phyloP scores from a whole-genome alignment of 2,888 invertebrate species.

The Plebejus anna region DNA sequence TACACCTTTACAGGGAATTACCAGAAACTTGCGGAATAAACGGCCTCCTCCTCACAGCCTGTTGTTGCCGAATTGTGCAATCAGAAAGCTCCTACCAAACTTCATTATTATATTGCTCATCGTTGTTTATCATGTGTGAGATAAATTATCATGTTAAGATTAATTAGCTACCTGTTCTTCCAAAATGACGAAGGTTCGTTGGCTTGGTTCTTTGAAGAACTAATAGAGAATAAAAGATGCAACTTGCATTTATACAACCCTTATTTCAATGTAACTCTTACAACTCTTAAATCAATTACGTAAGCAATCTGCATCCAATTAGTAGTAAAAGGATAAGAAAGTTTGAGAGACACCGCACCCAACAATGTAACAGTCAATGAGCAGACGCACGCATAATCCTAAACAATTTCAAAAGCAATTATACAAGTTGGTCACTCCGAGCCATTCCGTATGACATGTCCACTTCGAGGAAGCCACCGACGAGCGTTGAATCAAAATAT shows the following conservation, averaged over 20 bases:
- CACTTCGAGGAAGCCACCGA: conserved; percentile 69
- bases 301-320: neutral
- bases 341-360: conserved; percentile 18
- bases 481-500: conserved; percentile 72
- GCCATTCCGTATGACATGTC: conserved; percentile 48
- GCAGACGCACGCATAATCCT: conserved; percentile 30
- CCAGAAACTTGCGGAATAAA: neutral
- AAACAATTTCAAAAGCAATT: conserved; percentile 39
- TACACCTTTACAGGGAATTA: neutral
- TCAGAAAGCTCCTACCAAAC: too few species aligned
- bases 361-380: conserved; percentile 21
- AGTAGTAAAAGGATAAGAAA: conserved; percentile 15
- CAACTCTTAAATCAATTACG: neutral
- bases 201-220: too few species aligned
- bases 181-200: too few species aligned
- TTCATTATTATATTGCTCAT: too few species aligned
- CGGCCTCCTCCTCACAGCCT: neutral
- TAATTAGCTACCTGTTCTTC: too few species aligned
- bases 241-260: too few species aligned
- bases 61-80: too few species aligned
- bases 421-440: conserved; percentile 43
- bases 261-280: neutral
- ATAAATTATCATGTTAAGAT: too few species aligned
- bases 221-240: too few species aligned
- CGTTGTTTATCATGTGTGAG: too few species aligned